phyloP scores from a whole-genome alignment of 2,113 vertebrate species.

The Puntigrus tetrazona region DNA sequence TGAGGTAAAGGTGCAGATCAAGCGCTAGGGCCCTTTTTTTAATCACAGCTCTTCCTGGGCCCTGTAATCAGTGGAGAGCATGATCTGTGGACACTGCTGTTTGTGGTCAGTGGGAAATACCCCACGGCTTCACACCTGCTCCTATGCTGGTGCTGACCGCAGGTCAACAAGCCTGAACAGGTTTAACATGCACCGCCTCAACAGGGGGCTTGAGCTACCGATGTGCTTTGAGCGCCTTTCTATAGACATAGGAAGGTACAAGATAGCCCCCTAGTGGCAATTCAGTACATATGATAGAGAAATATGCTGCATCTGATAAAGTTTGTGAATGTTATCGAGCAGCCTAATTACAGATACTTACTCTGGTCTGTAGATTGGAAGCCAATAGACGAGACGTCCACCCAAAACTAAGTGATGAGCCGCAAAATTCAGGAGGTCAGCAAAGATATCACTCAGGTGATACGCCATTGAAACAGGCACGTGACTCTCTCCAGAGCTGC shows the following conservation, averaged over 20 bases:
- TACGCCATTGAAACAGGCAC: constrained; percentile 89
- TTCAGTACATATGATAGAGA: not conserved
- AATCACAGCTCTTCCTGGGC: constrained; percentile 12
- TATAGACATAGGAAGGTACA: not conserved
- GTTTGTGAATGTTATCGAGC: not conserved
- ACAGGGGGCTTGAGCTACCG: constrained; percentile 4
- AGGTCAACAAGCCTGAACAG: constrained; percentile 41
- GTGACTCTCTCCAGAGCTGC: constrained; percentile 83
- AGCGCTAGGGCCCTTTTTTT: constrained; percentile 23
- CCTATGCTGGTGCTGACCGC: not conserved
- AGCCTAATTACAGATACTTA: constrained; percentile 71
- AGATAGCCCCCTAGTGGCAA: constrained; percentile 69
- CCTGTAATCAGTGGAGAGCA: constrained; percentile 52
- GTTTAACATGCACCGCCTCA: constrained; percentile 15
- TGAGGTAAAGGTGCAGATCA: constrained; percentile 55
- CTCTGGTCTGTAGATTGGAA: constrained; percentile 93
- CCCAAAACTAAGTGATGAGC: constrained; percentile 86
- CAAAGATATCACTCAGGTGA: constrained; percentile 95
- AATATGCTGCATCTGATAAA: not conserved
- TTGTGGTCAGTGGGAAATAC: constrained; percentile 47
- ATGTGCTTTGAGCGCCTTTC: not conserved
- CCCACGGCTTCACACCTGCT: constrained; percentile 53
- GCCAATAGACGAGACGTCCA: constrained; percentile 94
- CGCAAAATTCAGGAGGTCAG: constrained; percentile 91
- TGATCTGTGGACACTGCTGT: constrained; percentile 38